These are phyloP conservation scores for Syngnathus scovelli DNA, from an alignment of 2,113 vertebrate species.

Conservation along the genomic window DNA sequence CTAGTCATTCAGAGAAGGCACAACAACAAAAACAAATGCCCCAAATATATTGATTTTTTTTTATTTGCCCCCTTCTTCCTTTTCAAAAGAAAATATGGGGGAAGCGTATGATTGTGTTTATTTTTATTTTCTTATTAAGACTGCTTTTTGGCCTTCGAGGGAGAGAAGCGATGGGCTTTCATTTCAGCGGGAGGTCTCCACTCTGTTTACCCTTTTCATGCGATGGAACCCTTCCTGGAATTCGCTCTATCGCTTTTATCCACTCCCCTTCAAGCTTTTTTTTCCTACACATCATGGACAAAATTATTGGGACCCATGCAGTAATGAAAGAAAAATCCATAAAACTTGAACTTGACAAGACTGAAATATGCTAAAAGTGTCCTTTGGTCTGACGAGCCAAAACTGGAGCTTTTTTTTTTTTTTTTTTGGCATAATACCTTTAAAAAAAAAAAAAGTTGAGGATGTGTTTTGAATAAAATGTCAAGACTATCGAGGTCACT, in stretches of 20 bases:
- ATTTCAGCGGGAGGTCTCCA: slow-evolving; percentile 73
- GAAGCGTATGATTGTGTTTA: slow-evolving; percentile 67
- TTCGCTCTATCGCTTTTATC: slow-evolving; percentile 45
- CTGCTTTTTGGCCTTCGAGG: slow-evolving; percentile 49
- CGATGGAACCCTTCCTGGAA: slow-evolving; percentile 68
- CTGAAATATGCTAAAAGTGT: no score
- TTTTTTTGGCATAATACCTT: no score
- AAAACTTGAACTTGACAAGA: background rate
- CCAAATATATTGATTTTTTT: background rate
- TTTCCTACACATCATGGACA: slow-evolving; percentile 37
- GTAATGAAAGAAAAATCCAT: background rate
- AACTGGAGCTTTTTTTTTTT: no score
- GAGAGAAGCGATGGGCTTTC: slow-evolving; percentile 70
- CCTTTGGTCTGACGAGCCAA: no score
- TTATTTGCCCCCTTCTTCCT: background rate
- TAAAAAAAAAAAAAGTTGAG: no score
- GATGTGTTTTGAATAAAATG: no score
- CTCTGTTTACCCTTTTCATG: slow-evolving; percentile 66
- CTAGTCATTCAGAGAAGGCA: slow-evolving; percentile 6
- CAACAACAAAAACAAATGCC: background rate
- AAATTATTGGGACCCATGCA: background rate
- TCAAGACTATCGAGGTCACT: no score
- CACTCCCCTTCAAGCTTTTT: background rate
- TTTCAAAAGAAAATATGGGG: slow-evolving; percentile 63
- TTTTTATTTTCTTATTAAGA: slow-evolving; percentile 68